Conservation (phyloP, 2,113 vertebrate genomes). For the Trichechus manatus region DNA sequence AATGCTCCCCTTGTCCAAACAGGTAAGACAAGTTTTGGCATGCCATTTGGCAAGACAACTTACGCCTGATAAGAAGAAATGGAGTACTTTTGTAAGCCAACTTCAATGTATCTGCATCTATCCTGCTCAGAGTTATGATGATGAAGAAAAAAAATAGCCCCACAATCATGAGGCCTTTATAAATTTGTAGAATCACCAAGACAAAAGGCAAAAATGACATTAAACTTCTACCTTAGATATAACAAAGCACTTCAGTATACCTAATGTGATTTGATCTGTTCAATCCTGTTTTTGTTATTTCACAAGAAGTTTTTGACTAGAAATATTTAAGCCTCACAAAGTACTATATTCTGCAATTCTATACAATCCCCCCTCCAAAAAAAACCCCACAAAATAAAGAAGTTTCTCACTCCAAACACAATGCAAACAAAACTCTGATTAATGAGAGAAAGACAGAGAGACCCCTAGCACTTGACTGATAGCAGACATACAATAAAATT, state of each 20-base stretch:
- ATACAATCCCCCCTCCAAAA: not conserved
- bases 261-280: not conserved
- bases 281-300: not conserved
- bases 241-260: not conserved
- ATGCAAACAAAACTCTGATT: not conserved
- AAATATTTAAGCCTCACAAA: not conserved
- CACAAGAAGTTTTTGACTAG: not conserved
- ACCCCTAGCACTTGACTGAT: not conserved
- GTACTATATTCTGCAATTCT: not conserved
- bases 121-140: not conserved
- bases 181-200: not conserved
- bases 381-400: not conserved
- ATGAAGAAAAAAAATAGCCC: not conserved
- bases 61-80: not conserved
- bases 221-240: not conserved
- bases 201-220: not conserved
- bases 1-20: not conserved
- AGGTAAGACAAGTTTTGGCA: slow-evolving; percentile 77
- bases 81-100: not conserved
- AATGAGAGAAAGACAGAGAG: not conserved
- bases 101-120: not conserved
- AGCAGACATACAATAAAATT: no score
- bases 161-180: not conserved
- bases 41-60: not conserved
- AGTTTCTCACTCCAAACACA: not conserved